A percentile compares a stretch with the other conserved stretches of the same genome.
phyloP scores from a whole-genome alignment of 2,888 invertebrate species.

The Autographa gamma region DNA sequence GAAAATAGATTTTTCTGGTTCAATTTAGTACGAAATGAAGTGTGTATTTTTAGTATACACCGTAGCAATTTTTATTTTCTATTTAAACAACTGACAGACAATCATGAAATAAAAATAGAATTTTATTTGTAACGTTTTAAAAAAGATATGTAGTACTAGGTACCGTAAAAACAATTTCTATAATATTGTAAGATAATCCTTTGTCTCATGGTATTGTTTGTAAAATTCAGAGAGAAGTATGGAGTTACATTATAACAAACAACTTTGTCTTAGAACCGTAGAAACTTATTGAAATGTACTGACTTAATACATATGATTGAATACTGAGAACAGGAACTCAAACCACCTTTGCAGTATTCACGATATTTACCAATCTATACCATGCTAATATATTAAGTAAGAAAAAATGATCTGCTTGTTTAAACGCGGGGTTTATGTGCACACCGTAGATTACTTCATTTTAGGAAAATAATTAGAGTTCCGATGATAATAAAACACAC shows the following conservation, averaged over 20 bases:
- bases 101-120: constrained; percentile 33
- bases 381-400: no score
- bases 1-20: background rate
- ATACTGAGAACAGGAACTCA: no score
- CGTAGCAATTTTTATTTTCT: constrained; percentile 1
- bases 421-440: no score
- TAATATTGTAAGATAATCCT: constrained; percentile 4
- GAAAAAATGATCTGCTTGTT: no score
- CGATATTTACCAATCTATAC: no score
- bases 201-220: constrained; percentile 14
- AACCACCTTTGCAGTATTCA: no score
- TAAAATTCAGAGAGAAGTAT: constrained; percentile 27
- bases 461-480: no score
- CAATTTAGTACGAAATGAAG: background rate
- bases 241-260: background rate
- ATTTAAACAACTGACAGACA: constrained; percentile 31
- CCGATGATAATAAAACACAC: no score
- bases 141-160: constrained; percentile 30
- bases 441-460: no score
- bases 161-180: constrained; percentile 34
- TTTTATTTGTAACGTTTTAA: background rate
- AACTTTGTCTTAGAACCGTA: no score
- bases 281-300: no score
- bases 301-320: no score
- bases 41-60: background rate